Conservation (phyloP, 2,797 vertebrate species). For the Cynopterus sphinx region DNA sequence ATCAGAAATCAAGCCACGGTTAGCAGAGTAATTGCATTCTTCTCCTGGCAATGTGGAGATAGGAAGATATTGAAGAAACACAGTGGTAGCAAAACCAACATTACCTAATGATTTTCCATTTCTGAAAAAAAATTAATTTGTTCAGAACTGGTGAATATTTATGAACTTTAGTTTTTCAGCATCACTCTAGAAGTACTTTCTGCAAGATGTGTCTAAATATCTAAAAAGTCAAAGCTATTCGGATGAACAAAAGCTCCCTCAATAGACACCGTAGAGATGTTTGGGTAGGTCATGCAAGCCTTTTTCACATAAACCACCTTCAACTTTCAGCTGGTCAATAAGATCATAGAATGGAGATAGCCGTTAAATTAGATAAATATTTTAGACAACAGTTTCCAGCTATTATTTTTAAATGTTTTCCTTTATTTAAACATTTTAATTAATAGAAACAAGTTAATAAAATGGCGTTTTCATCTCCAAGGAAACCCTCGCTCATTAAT, state of each 20-base stretch:
- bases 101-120: not conserved
- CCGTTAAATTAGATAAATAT: not conserved
- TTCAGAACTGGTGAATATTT: constrained; percentile 12
- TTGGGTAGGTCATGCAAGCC: not conserved
- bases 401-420: not conserved
- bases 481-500: not conserved
- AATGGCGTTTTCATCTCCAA: not conserved
- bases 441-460: not conserved
- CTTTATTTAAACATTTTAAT: not conserved
- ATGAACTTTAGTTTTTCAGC: not conserved
- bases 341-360: not conserved
- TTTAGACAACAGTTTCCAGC: not conserved
- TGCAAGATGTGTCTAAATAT: not conserved
- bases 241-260: not conserved
- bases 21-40: not conserved
- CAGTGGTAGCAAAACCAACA: not conserved
- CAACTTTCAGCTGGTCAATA: not conserved
- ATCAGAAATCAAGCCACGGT: not conserved
- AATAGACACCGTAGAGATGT: not conserved
- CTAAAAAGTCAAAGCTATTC: not conserved
- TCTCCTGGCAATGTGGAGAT: not conserved
- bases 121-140: not conserved
- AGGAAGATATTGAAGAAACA: not conserved
- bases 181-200: not conserved
- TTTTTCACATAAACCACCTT: not conserved